phyloP scores from a whole-genome alignment of 2,888 invertebrate genomes.

The Heliconius erato region DNA sequence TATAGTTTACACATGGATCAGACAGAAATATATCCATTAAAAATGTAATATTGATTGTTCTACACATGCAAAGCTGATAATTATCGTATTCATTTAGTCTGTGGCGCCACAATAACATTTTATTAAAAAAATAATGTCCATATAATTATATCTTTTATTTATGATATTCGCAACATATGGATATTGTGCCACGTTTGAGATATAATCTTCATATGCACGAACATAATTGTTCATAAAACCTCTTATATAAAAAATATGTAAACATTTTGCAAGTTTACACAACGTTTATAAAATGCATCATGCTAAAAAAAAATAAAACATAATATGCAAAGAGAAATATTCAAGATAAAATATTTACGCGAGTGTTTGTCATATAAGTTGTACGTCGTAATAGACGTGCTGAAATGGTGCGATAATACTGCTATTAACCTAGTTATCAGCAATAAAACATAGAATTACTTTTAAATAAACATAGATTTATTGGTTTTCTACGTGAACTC shows the following conservation, averaged over 20 bases:
- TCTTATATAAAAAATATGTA: too few species aligned
- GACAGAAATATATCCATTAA: constrained; percentile 15
- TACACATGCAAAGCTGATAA: constrained; percentile 26
- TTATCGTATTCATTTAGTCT: background rate
- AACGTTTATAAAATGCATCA: too few species aligned
- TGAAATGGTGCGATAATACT: constrained; percentile 5
- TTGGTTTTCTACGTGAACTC: constrained; percentile 7
- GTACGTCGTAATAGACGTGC: background rate
- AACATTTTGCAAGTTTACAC: too few species aligned
- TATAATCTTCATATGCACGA: background rate
- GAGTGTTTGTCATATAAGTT: background rate
- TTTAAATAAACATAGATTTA: background rate
- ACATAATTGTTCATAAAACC: background rate
- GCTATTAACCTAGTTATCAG: constrained; percentile 17
- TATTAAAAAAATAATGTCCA: background rate
- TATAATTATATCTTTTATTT: background rate
- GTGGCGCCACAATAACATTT: background rate
- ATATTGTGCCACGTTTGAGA: background rate
- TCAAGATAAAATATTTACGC: background rate
- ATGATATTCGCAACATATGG: background rate
- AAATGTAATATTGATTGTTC: constrained; percentile 8
- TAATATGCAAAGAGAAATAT: background rate
- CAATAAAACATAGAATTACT: constrained; percentile 9
- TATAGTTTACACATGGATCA: constrained; percentile 20
- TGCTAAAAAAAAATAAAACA: background rate